Percentiles rank a stretch among this genome's conserved stretches.
Conservation (phyloP, 2,113 vertebrate species). For the Pseudois nayaur region DNA sequence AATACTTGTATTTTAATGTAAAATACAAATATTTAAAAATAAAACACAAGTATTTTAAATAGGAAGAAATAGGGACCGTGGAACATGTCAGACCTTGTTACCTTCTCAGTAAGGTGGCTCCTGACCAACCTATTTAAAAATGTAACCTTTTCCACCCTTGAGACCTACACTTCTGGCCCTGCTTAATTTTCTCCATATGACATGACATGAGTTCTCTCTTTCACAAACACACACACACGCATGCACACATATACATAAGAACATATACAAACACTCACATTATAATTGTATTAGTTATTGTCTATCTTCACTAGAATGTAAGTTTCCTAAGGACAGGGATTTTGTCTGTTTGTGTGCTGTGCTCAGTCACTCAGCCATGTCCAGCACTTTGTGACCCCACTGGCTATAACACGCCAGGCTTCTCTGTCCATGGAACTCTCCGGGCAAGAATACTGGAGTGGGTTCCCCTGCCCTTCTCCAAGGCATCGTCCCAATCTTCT, state of each 20-base stretch:
- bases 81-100: background rate
- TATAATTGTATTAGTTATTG: background rate
- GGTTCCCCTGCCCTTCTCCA: background rate
- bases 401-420: background rate
- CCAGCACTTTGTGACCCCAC: background rate
- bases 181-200: background rate
- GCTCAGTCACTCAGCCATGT: background rate
- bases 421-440: background rate
- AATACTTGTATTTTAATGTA: background rate
- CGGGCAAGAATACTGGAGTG: background rate
- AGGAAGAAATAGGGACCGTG: background rate
- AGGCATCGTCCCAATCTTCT: background rate
- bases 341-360: background rate
- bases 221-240: background rate
- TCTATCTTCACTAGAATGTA: background rate
- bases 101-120: background rate
- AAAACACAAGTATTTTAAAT: background rate
- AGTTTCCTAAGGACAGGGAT: background rate
- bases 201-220: background rate
- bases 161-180: background rate
- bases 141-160: background rate
- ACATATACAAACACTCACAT: background rate
- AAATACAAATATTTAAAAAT: background rate
- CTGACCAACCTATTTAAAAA: background rate
- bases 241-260: background rate